A percentile compares a stretch with the other conserved stretches of the same genome.
Conservation (phyloP, 2,797 vertebrate species). For the Meriones psammophilus region DNA sequence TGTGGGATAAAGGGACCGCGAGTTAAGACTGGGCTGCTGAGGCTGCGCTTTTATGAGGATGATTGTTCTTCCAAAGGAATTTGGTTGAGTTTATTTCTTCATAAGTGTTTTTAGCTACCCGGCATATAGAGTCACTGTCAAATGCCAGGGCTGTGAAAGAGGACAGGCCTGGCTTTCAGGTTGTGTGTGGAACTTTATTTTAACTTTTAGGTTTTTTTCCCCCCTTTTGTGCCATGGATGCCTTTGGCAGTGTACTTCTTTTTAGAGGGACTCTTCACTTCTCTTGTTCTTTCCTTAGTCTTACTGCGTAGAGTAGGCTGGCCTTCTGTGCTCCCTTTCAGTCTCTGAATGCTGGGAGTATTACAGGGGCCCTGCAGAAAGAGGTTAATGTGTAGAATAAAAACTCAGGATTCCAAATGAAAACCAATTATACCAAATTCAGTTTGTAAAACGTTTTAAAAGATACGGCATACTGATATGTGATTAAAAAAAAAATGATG, state of each 20-base stretch:
- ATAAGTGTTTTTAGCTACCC: background rate
- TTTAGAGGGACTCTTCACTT: background rate
- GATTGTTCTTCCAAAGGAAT: background rate
- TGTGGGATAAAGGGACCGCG: background rate
- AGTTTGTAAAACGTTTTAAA: slow-evolving; percentile 14
- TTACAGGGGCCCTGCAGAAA: background rate
- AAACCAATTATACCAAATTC: background rate
- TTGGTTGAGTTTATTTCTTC: background rate
- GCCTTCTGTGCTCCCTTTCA: background rate
- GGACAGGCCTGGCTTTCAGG: too few relatives aligned
- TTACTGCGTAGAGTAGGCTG: background rate
- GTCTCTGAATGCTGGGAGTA: background rate
- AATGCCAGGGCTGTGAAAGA: background rate
- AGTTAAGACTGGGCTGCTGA: background rate
- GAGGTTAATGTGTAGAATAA: background rate
- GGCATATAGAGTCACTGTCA: background rate
- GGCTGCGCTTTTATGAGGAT: background rate
- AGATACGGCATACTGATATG: background rate
- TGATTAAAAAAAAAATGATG: background rate
- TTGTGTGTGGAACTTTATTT: background rate
- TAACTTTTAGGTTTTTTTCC: background rate
- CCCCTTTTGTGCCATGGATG: background rate
- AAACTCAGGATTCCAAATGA: background rate
- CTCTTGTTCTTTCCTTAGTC: too few relatives aligned
- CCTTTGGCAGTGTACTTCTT: background rate